Conservation (phyloP, 2,888 invertebrate genomes). For the Orthonychiurus folsomi region DNA sequence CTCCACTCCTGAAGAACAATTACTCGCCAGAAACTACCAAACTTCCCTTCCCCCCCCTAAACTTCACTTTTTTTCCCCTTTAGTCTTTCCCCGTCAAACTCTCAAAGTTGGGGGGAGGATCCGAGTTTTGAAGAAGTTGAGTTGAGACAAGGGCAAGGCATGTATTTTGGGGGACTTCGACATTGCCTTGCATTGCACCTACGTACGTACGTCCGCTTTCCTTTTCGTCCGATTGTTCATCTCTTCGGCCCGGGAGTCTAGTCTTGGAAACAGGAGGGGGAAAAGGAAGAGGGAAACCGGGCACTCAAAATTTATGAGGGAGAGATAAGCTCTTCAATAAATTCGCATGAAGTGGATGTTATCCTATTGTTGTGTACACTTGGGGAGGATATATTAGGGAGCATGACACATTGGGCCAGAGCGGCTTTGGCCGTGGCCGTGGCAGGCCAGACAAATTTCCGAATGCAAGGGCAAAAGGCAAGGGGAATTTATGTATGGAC, state of each 20-base stretch:
- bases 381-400: not conserved
- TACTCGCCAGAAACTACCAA: too few relatives aligned
- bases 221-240: conserved; percentile 5
- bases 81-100: too few relatives aligned
- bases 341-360: conserved; percentile 24
- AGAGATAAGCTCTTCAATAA: conserved; percentile 37
- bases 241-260: not conserved
- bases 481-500: too few relatives aligned
- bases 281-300: not conserved
- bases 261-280: not conserved
- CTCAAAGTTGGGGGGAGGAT: too few relatives aligned
- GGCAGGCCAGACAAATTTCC: not conserved
- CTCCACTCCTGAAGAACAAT: not conserved
- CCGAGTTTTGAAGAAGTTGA: too few relatives aligned
- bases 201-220: not conserved
- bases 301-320: conserved; percentile 29
- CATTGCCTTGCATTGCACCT: not conserved
- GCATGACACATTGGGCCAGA: conserved; percentile 8
- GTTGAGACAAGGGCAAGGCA: not conserved
- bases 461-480: too few relatives aligned
- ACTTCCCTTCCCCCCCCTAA: too few relatives aligned
- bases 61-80: too few relatives aligned
- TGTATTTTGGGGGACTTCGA: too few relatives aligned
- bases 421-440: not conserved
- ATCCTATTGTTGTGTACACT: conserved; percentile 6